Percentiles rank a stretch among this genome's conserved stretches.
These are phyloP conservation scores for Micrasema minimum DNA, from an alignment of 1,140 invertebrate genomes.

Conservation along the genomic window DNA sequence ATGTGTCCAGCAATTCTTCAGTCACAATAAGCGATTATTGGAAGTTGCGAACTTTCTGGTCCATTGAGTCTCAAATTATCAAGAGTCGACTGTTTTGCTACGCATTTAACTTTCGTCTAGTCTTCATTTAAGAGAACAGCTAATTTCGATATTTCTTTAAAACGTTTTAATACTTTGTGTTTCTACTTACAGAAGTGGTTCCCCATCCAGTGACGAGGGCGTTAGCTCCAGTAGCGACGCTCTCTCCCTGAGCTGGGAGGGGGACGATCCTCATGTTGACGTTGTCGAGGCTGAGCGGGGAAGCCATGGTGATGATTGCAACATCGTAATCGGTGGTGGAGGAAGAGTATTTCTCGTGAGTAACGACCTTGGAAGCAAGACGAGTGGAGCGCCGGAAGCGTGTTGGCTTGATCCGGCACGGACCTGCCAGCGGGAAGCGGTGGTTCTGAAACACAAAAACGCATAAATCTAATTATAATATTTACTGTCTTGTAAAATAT, in stretches of 20 bases:
- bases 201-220: slow-evolving; percentile 63
- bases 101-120: too few species aligned
- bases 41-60: too few species aligned
- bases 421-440: slow-evolving; percentile 33
- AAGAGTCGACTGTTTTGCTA: too few species aligned
- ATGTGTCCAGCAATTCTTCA: too few species aligned
- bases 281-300: slow-evolving; percentile 12
- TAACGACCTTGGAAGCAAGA: slow-evolving; percentile 14
- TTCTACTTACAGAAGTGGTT: slow-evolving; percentile 45
- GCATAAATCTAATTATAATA: too few species aligned
- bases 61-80: too few species aligned
- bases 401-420: slow-evolving; percentile 45
- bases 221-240: slow-evolving; percentile 50
- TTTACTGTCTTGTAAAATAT: too few species aligned
- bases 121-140: too few species aligned
- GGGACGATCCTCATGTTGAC: slow-evolving; percentile 11
- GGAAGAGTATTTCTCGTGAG: slow-evolving; percentile 24
- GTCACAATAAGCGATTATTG: too few species aligned
- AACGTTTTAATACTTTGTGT: too few species aligned
- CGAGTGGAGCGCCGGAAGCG: slow-evolving; percentile 35
- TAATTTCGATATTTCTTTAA: too few species aligned
- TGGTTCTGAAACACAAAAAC: slow-evolving; percentile 18
- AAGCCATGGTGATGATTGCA: slow-evolving; percentile 33
- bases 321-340: slow-evolving; percentile 41
- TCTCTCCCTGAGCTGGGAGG: slow-evolving; percentile 47